Conservation (phyloP, 2,797 vertebrate species). For the Apogon hyalosoma region DNA sequence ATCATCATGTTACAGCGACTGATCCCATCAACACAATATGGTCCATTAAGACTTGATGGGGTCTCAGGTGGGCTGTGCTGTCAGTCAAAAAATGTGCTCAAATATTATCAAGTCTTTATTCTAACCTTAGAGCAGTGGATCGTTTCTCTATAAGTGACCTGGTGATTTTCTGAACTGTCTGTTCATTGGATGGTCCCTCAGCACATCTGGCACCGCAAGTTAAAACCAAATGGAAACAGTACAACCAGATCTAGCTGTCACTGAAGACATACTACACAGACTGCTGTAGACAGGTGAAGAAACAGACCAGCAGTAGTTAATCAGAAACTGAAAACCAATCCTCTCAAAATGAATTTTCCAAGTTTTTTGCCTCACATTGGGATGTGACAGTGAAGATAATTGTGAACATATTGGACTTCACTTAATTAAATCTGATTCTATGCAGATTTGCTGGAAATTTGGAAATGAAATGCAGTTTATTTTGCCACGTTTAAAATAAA, state of each 20-base stretch:
- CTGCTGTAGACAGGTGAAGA: slow-evolving; percentile 32
- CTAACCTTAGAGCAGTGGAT: background rate
- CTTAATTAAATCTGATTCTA: slow-evolving; percentile 10
- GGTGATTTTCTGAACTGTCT: slow-evolving; percentile 3
- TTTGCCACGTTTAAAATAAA: background rate
- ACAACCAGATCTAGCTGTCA: slow-evolving; percentile 15
- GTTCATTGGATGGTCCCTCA: background rate
- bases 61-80: slow-evolving; percentile 10
- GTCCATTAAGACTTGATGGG: slow-evolving; percentile 2
- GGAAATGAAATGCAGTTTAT: background rate
- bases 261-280: slow-evolving; percentile 1
- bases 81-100: slow-evolving; percentile 16
- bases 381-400: slow-evolving; percentile 1
- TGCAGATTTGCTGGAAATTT: slow-evolving; percentile 2
- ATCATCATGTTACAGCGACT: slow-evolving; percentile 29
- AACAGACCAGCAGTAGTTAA: slow-evolving; percentile 25
- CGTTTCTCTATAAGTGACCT: background rate
- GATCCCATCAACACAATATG: slow-evolving; percentile 23
- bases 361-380: background rate
- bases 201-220: slow-evolving; percentile 44
- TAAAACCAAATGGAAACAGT: slow-evolving; percentile 12
- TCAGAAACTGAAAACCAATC: slow-evolving; percentile 16
- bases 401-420: background rate
- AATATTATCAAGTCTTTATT: slow-evolving; percentile 3
- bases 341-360: slow-evolving; percentile 4